Base-by-base conservation (phyloP, 2,113 vertebrate genomes). In the Andinoacara biseriatus region DNA sequence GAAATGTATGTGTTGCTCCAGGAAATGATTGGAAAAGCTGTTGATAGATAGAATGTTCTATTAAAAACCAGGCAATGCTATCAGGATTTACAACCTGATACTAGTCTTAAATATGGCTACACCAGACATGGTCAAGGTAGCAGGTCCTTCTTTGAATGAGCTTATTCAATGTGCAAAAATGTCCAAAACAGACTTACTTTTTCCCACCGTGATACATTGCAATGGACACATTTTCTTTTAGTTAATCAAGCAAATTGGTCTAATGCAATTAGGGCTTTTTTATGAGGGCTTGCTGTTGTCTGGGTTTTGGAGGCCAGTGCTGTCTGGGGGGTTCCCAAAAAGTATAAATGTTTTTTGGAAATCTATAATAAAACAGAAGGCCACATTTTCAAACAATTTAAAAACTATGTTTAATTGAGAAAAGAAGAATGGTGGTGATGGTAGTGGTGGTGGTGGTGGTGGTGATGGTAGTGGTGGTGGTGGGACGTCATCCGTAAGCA, bases 11-110 rank as follows among this genome's bases (percentile, higher is more conserved):
- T 88, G 61, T 81, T 88, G 63, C 86, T 84, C n/a, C 3, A 1
- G 58, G 81, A 89, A 86, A 87, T 81, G 92, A 93, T 93, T 91
- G 91, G 86, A 90, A 91, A 93, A 84, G 83, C 81, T 46, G 81
- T 77, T 78, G 81, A 89, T 78, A 81, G 91, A 89, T 89, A 86
- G 86, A 89, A 89, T 83, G 86, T 87, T 91, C 43, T 77, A 84
- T 90, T 91, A 89, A 91, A 90, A 87, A 76, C 26, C n/a, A 63
- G 60, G 74, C 80, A 75, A 56, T 72, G 69, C 54, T 76, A 85
- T 88, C 82, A 82, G 80, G 79, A 78, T 84, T 79, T 85, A 86
- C 74, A 84, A 75, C 76, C 14, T 54, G 81, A 84, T 58, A 57
- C 3, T 17, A 58, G 74, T 80, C 62, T 74, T 29, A 80, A 82